phyloP scores from a whole-genome alignment of 2,113 vertebrate genomes.

The Nothoprocta pentlandii region DNA sequence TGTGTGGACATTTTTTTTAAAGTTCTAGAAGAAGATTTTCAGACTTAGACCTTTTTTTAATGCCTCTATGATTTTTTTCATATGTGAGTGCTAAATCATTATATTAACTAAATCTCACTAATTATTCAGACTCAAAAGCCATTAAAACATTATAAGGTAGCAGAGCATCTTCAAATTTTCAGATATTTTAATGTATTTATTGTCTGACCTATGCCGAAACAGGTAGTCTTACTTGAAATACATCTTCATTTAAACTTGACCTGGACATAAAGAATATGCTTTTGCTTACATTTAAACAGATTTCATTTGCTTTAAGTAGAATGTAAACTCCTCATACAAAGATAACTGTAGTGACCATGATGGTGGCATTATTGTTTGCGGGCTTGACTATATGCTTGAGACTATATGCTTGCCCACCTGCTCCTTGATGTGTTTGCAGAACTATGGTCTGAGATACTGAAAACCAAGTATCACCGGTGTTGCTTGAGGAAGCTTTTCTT shows the following conservation, averaged over 20 bases:
- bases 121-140: constrained; percentile 46
- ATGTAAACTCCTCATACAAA: not conserved
- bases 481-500: not conserved
- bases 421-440: not conserved
- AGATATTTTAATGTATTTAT: not conserved
- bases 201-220: constrained; percentile 18
- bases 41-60: constrained; percentile 7
- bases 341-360: not conserved
- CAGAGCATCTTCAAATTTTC: not conserved
- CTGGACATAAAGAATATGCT: not conserved
- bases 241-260: not conserved
- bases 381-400: not conserved
- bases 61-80: not conserved
- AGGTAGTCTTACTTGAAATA: constrained; percentile 13
- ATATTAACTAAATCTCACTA: constrained; percentile 55
- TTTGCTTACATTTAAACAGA: constrained; percentile 15
- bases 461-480: not conserved
- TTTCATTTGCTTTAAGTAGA: not conserved
- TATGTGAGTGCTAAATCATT: constrained; percentile 48
- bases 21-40: not conserved
- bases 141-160: constrained; percentile 33
- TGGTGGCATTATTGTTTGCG: not conserved
- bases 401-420: too few species aligned
- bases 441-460: not conserved
- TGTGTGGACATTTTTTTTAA: constrained; percentile 52